Evolutionary conservation across 2,888 invertebrate species (phyloP).

Genomic region (Agrypnus murinus): DNA sequence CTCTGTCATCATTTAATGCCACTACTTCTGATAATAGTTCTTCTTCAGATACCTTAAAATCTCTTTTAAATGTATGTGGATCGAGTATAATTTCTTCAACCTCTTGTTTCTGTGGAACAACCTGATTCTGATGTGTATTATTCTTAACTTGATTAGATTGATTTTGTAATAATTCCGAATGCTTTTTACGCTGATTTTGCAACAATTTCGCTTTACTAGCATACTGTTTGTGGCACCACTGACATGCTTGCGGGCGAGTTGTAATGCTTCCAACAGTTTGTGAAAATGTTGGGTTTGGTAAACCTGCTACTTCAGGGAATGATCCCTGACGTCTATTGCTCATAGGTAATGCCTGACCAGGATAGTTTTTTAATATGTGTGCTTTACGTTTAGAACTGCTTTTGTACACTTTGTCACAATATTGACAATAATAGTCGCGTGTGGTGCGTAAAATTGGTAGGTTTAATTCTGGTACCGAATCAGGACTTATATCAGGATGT

Average conservation of each 20-base stretch:
- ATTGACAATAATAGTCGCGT: constrained; percentile 87
- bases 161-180: constrained; percentile 70
- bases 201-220: constrained; percentile 84
- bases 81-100: constrained; percentile 40
- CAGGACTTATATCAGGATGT: constrained; percentile 79
- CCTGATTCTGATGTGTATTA: constrained; percentile 26
- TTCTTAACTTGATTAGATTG: constrained; percentile 37
- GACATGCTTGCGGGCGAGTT: constrained; percentile 81
- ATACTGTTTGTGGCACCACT: constrained; percentile 91
- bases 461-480: constrained; percentile 82
- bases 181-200: constrained; percentile 81
- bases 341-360: constrained; percentile 80
- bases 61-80: constrained; percentile 36
- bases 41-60: constrained; percentile 49
- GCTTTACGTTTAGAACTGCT: constrained; percentile 89
- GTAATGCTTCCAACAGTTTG: constrained; percentile 84
- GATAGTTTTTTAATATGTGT: constrained; percentile 89
- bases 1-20: constrained; percentile 42
- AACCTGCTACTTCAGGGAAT: constrained; percentile 65
- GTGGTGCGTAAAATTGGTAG: constrained; percentile 86
- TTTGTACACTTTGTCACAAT: constrained; percentile 88
- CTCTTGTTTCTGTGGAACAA: constrained; percentile 19
- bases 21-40: constrained; percentile 50
- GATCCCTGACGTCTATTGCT: constrained; percentile 68
- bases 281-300: constrained; percentile 78